These are phyloP conservation scores for Taphrorychus bicolor DNA, from an alignment of 2,888 invertebrate genomes.

Conservation along the genomic window DNA sequence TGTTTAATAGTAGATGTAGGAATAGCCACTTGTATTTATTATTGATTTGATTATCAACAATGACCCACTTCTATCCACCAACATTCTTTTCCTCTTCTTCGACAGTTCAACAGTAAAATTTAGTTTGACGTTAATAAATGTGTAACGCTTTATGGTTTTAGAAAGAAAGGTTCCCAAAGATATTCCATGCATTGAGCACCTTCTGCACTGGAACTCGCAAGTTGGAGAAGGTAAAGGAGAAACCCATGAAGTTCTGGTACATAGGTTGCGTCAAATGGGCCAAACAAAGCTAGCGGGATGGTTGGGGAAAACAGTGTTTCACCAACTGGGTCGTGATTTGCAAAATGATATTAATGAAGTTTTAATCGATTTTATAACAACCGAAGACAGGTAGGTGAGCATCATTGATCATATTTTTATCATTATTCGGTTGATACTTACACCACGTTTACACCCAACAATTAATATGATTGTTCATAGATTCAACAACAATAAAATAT, in stretches of 20 bases:
- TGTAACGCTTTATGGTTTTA: slow-evolving; percentile 23
- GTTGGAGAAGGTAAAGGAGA: slow-evolving; percentile 64
- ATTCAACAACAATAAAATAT: no score
- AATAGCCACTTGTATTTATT: no score
- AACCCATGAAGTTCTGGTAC: slow-evolving; percentile 65
- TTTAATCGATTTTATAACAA: slow-evolving; percentile 6
- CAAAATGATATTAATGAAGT: slow-evolving; percentile 51
- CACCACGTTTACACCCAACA: no score
- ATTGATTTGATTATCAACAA: no score
- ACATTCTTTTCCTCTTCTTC: not conserved
- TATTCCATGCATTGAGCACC: slow-evolving; percentile 64
- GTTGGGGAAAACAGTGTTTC: slow-evolving; percentile 66
- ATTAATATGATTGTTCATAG: no score
- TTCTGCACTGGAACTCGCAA: slow-evolving; percentile 66
- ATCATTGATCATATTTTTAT: not conserved
- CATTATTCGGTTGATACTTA: no score
- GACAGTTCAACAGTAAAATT: not conserved
- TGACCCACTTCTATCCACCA: no score
- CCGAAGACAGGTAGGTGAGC: slow-evolving; percentile 11
- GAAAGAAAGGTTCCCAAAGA: slow-evolving; percentile 62
- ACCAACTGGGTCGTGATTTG: slow-evolving; percentile 62
- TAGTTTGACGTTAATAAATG: no score
- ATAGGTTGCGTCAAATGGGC: slow-evolving; percentile 66
- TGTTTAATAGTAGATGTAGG: no score
- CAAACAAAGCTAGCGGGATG: slow-evolving; percentile 67